These are phyloP conservation scores for Erynnis tages DNA, from an alignment of 2,888 invertebrate species.

Conservation along the genomic window DNA sequence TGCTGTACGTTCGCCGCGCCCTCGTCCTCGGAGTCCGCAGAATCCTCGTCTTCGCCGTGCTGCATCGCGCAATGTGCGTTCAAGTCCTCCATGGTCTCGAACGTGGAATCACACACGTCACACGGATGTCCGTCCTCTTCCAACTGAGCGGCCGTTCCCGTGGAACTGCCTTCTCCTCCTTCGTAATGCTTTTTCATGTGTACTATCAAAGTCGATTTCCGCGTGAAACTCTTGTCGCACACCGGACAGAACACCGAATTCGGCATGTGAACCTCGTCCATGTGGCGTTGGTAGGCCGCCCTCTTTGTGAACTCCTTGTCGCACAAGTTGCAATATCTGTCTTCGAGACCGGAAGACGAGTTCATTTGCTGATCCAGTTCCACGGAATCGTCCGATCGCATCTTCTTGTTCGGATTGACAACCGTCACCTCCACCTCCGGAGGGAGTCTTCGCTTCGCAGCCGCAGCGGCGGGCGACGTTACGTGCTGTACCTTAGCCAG, in stretches of 20 bases:
- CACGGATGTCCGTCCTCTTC: conserved; percentile 75
- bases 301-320: conserved; percentile 83
- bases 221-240: conserved; percentile 83
- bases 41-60: conserved; percentile 60
- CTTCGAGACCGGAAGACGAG: conserved; percentile 64
- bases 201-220: conserved; percentile 82
- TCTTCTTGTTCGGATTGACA: conserved; percentile 74
- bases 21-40: conserved; percentile 65
- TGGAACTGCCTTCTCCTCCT: conserved; percentile 60
- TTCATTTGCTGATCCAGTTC: conserved; percentile 68
- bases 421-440: conserved; percentile 78
- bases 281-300: conserved; percentile 82
- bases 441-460: conserved; percentile 66
- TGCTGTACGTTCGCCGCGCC: conserved; percentile 49
- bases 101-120: conserved; percentile 82
- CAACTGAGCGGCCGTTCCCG: conserved; percentile 44
- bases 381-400: conserved; percentile 71
- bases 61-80: conserved; percentile 82
- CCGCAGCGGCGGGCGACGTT: conserved; percentile 44
- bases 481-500: conserved; percentile 53
- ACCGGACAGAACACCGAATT: conserved; percentile 82
- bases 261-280: conserved; percentile 79
- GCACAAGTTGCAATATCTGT: conserved; percentile 81
- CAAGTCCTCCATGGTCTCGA: conserved; percentile 79
- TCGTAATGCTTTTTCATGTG: conserved; percentile 84